A percentile compares a stretch with the other conserved stretches of the same genome.
phyloP scores from a whole-genome alignment of 1,140 invertebrate species.

The Brachionus sp. region DNA sequence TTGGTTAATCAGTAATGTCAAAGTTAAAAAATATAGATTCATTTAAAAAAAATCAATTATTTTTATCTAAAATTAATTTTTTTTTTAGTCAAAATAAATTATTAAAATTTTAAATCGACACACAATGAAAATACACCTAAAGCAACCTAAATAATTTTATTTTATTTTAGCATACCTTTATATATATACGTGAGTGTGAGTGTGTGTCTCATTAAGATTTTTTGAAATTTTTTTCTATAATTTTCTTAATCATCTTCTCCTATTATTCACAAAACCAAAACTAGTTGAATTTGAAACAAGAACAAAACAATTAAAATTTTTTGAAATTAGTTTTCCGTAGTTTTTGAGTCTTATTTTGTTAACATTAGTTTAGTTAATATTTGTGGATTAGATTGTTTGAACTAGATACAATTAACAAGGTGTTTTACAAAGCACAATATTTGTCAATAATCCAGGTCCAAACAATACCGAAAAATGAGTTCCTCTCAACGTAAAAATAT shows the following conservation, averaged over 20 bases:
- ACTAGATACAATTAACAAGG: not conserved
- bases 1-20: not conserved
- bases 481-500: not conserved
- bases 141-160: conserved; percentile 19
- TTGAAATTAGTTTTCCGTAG: not conserved
- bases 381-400: conserved; percentile 9
- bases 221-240: not conserved
- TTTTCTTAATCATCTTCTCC: not conserved
- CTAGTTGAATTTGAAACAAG: not conserved
- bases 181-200: not conserved
- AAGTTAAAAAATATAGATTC: not conserved
- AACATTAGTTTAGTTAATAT: conserved; percentile 44
- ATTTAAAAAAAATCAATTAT: not conserved
- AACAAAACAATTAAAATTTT: conserved; percentile 19
- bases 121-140: conserved; percentile 14
- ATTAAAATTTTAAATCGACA: conserved; percentile 27
- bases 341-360: conserved; percentile 27
- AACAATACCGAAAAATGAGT: not conserved
- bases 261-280: not conserved
- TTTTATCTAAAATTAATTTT: not conserved
- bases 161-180: not conserved
- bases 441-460: conserved; percentile 5
- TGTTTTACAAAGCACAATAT: not conserved
- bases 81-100: conserved; percentile 43
- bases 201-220: not conserved